phyloP scores from a whole-genome alignment of 2,888 invertebrate genomes.

The Aspidapion aeneum region DNA sequence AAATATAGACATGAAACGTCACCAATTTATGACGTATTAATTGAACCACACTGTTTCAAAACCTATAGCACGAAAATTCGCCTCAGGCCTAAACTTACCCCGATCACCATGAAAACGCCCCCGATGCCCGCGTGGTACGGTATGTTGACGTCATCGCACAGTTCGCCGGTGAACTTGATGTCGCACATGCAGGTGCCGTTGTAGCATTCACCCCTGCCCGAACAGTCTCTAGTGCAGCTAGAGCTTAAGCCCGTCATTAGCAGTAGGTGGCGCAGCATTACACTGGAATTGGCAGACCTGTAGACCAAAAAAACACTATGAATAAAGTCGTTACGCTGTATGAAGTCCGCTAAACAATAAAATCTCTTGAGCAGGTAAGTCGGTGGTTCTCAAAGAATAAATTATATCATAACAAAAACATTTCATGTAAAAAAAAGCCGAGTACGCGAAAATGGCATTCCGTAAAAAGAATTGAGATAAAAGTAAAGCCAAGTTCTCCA shows the following conservation, averaged over 20 bases:
- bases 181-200: conserved; percentile 91
- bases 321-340: neutral
- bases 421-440: no score
- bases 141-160: conserved; percentile 79
- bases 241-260: conserved; percentile 47
- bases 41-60: no score
- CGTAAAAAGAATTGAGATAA: no score
- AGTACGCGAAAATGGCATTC: no score
- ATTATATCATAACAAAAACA: no score
- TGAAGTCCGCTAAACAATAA: neutral
- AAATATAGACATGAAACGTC: no score
- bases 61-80: no score
- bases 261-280: conserved; percentile 46
- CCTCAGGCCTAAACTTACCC: conserved; percentile 41
- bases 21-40: no score
- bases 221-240: conserved; percentile 74
- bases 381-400: no score
- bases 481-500: no score
- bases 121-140: conserved; percentile 74
- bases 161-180: conserved; percentile 80
- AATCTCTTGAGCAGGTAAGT: neutral
- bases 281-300: conserved; percentile 14
- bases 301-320: neutral
- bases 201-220: conserved; percentile 87
- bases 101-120: conserved; percentile 77